phyloP scores from a whole-genome alignment of 2,888 invertebrate genomes.

The Andrena haemorrhoa region DNA sequence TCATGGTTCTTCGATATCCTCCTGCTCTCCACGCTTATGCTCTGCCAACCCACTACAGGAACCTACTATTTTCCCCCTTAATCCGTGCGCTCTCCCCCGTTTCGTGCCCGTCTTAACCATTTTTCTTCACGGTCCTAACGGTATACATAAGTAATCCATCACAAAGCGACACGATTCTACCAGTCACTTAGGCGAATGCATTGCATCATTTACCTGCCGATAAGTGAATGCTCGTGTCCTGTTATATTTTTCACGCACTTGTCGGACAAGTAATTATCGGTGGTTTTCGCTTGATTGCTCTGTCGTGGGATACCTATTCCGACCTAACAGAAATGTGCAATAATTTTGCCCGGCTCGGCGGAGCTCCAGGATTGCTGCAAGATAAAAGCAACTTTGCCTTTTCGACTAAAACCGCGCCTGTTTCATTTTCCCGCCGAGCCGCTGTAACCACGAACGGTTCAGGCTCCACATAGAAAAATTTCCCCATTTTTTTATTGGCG shows the following conservation, averaged over 20 bases:
- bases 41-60: slow-evolving; percentile 38
- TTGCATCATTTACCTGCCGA: background rate
- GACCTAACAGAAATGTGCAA: background rate
- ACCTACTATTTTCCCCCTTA: slow-evolving; percentile 30
- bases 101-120: slow-evolving; percentile 27
- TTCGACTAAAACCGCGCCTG: background rate
- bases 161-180: slow-evolving; percentile 5
- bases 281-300: too few relatives aligned
- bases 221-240: background rate
- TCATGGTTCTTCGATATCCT: slow-evolving; percentile 33
- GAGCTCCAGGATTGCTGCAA: background rate
- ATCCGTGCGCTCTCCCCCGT: slow-evolving; percentile 43
- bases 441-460: slow-evolving; percentile 14
- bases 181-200: background rate
- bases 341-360: background rate
- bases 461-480: slow-evolving; percentile 9
- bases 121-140: slow-evolving; percentile 22
- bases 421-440: background rate
- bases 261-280: too few relatives aligned
- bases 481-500: slow-evolving; percentile 12
- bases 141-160: slow-evolving; percentile 12
- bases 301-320: too few relatives aligned
- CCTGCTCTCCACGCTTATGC: slow-evolving; percentile 50
- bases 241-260: too few relatives aligned
- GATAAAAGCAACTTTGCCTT: background rate